A percentile compares a stretch with the other conserved stretches of the same genome.
These are phyloP conservation scores for Drosophila melanica DNA, from an alignment of 1,140 invertebrate genomes.

Conservation along the genomic window DNA sequence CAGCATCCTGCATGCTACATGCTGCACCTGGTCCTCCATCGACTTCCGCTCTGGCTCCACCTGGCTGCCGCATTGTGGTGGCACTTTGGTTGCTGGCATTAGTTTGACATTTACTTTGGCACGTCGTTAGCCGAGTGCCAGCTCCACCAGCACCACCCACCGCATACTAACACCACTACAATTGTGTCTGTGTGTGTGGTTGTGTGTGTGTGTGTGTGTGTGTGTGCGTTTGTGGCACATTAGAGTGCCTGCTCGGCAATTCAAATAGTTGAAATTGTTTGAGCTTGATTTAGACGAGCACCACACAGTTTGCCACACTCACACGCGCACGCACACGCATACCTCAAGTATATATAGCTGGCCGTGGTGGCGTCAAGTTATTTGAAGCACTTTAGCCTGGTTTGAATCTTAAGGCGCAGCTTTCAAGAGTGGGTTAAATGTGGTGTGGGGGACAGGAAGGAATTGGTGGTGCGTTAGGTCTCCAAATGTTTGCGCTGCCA, in stretches of 20 bases:
- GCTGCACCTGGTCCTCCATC: slow-evolving; percentile 4
- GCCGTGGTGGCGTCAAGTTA: slow-evolving; percentile 63
- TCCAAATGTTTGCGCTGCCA: slow-evolving; percentile 64
- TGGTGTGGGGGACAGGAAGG: not conserved
- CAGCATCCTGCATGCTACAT: not conserved
- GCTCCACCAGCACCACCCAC: slow-evolving; percentile 8
- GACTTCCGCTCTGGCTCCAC: slow-evolving; percentile 49
- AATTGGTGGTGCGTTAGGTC: slow-evolving; percentile 1
- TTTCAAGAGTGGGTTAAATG: not conserved
- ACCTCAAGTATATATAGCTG: slow-evolving; percentile 32
- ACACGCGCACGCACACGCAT: slow-evolving; percentile 6
- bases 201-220: slow-evolving; percentile 6
- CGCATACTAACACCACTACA: too few species aligned
- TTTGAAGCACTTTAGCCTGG: slow-evolving; percentile 69
- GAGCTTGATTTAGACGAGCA: slow-evolving; percentile 75
- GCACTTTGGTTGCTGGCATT: slow-evolving; percentile 62
- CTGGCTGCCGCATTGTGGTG: slow-evolving; percentile 58
- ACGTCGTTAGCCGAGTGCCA: slow-evolving; percentile 73
- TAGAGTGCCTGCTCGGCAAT: slow-evolving; percentile 70
- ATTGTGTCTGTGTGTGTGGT: slow-evolving; percentile 2
- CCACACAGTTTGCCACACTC: slow-evolving; percentile 51
- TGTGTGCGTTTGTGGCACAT: slow-evolving; percentile 45
- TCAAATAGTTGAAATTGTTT: slow-evolving; percentile 81
- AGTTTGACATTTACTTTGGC: slow-evolving; percentile 82
- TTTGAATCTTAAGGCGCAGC: slow-evolving; percentile 37